phyloP scores from a whole-genome alignment of 1,140 invertebrate genomes.

The Kradibia gibbosae region DNA sequence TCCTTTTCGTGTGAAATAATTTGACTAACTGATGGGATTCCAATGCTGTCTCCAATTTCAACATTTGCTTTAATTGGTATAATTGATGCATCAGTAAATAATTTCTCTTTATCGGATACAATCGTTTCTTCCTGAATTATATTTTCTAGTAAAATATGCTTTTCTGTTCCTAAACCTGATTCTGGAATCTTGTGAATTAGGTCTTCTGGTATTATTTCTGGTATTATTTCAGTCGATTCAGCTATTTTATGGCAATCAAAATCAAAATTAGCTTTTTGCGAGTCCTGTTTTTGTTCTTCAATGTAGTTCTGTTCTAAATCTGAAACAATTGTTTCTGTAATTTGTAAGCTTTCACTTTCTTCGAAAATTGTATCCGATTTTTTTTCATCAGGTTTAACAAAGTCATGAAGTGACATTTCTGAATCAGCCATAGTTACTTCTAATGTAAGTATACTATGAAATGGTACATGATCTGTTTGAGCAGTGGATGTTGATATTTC shows the following conservation, averaged over 20 bases:
- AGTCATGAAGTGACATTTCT: constrained; percentile 64
- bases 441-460: constrained; percentile 69
- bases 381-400: constrained; percentile 68
- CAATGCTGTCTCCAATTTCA: constrained; percentile 66
- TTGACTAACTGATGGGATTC: constrained; percentile 69
- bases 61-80: constrained; percentile 66
- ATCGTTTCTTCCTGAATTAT: constrained; percentile 71
- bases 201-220: constrained; percentile 62
- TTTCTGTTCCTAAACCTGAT: constrained; percentile 64
- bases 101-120: constrained; percentile 72
- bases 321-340: constrained; percentile 68
- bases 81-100: constrained; percentile 64
- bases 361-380: constrained; percentile 67
- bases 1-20: constrained; percentile 73
- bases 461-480: constrained; percentile 66
- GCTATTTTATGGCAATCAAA: constrained; percentile 70
- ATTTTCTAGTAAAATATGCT: constrained; percentile 71
- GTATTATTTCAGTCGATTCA: constrained; percentile 67
- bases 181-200: constrained; percentile 58
- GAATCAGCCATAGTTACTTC: constrained; percentile 65
- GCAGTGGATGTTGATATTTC: constrained; percentile 61
- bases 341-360: constrained; percentile 66
- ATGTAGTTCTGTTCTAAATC: constrained; percentile 70
- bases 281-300: constrained; percentile 55
- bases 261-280: constrained; percentile 63